Conservation (phyloP, 2,888 invertebrate genomes). For the Drosophila subquinaria region DNA sequence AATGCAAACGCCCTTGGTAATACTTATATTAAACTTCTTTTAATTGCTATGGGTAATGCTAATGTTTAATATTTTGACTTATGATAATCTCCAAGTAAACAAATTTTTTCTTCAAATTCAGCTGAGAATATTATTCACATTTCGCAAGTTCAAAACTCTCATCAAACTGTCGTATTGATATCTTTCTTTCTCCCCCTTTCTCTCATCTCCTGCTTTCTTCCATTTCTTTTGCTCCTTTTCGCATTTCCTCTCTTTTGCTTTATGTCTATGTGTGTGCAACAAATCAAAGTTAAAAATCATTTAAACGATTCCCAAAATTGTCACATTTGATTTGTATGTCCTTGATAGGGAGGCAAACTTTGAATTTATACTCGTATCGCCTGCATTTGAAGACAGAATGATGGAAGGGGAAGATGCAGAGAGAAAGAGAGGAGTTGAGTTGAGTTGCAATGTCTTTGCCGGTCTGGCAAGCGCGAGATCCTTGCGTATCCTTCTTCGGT, state of each 20-base stretch:
- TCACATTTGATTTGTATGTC: slow-evolving; percentile 80
- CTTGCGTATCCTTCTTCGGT: slow-evolving; percentile 45
- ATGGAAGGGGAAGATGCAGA: neutral
- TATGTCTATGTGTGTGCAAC: slow-evolving; percentile 20
- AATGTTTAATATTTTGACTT: neutral
- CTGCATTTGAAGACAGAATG: slow-evolving; percentile 18
- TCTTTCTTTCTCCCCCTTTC: neutral
- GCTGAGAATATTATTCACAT: neutral
- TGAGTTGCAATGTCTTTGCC: slow-evolving; percentile 40
- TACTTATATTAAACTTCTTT: no score
- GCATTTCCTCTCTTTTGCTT: neutral
- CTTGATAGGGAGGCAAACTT: slow-evolving; percentile 69
- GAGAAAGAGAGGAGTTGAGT: neutral
- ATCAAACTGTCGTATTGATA: slow-evolving; percentile 19
- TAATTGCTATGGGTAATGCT: neutral
- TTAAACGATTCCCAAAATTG: slow-evolving; percentile 69
- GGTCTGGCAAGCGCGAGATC: slow-evolving; percentile 37
- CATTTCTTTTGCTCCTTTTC: neutral
- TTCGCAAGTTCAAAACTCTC: slow-evolving; percentile 4
- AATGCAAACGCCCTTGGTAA: no score
- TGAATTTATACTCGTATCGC: slow-evolving; percentile 61
- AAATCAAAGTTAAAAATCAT: slow-evolving; percentile 72
- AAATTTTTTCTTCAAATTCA: neutral
- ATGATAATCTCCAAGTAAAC: neutral
- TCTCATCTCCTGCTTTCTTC: no score